phyloP scores from a whole-genome alignment of 2,888 invertebrate species.

The Metellina segmentata region DNA sequence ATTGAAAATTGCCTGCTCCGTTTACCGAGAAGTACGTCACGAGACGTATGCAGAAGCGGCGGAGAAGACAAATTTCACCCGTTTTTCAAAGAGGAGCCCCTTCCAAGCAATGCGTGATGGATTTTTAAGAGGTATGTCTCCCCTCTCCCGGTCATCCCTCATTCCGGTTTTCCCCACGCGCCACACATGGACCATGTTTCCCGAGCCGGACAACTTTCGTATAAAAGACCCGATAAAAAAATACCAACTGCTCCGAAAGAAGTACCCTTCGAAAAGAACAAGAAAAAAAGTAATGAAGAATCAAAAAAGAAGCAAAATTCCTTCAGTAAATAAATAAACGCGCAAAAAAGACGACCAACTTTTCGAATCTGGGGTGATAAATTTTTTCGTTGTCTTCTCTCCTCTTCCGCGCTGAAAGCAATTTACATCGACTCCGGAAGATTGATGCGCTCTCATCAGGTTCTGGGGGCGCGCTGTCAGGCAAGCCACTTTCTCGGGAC shows the following conservation, averaged over 20 bases:
- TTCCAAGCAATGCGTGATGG: constrained; percentile 27
- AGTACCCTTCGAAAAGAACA: constrained; percentile 10
- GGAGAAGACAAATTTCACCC: constrained; percentile 48
- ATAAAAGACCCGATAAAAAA: constrained; percentile 34
- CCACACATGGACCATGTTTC: constrained; percentile 54
- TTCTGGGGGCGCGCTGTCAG: constrained; percentile 32
- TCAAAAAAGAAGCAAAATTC: constrained; percentile 10
- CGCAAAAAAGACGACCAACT: constrained; percentile 40
- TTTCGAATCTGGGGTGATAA: constrained; percentile 8
- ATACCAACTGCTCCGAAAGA: not conserved
- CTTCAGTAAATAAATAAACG: constrained; percentile 66
- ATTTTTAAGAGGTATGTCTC: constrained; percentile 56
- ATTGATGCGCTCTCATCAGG: constrained; percentile 73
- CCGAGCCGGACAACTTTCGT: constrained; percentile 50
- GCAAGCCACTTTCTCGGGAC: constrained; percentile 38
- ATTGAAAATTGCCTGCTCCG: not conserved
- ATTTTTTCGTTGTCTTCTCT: constrained; percentile 24
- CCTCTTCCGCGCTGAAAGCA: constrained; percentile 67
- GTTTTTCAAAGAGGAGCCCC: not conserved
- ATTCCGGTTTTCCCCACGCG: not conserved
- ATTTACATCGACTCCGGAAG: constrained; percentile 72
- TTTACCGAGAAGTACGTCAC: not conserved
- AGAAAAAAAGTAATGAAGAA: constrained; percentile 7
- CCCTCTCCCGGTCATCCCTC: not conserved
- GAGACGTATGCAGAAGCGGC: constrained; percentile 11